phyloP scores from a whole-genome alignment of 2,113 vertebrate genomes.

The Lampris incognitus region DNA sequence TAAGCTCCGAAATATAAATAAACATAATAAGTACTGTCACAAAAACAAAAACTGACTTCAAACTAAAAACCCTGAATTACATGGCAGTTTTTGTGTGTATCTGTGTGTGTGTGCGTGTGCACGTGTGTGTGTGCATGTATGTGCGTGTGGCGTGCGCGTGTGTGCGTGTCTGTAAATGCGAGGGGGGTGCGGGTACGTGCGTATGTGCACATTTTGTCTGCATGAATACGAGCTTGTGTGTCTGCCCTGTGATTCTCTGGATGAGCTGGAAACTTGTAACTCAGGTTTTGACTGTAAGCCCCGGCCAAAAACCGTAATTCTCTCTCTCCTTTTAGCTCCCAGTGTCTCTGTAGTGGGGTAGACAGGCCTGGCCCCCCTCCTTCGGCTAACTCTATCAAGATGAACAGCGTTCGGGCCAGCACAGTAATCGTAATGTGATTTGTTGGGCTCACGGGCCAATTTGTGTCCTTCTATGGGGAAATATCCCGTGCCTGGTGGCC shows the following conservation, averaged over 20 bases:
- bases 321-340: constrained; percentile 56
- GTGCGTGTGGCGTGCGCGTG: no score
- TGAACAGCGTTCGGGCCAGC: constrained; percentile 62
- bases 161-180: no score
- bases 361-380: constrained; percentile 43
- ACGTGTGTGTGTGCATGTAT: constrained; percentile 21
- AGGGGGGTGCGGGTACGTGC: no score
- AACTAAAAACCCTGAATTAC: constrained; percentile 72
- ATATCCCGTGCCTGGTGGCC: constrained; percentile 58
- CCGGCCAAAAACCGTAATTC: constrained; percentile 58
- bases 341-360: constrained; percentile 24
- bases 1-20: constrained; percentile 80
- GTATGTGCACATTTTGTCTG: constrained; percentile 11
- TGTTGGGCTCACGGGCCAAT: constrained; percentile 71
- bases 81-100: constrained; percentile 42
- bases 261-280: constrained; percentile 72
- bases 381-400: constrained; percentile 72
- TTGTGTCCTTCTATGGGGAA: constrained; percentile 62
- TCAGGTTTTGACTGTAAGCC: constrained; percentile 58
- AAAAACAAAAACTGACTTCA: constrained; percentile 65
- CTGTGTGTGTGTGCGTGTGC: constrained; percentile 25
- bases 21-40: constrained; percentile 83
- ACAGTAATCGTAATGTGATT: constrained; percentile 77
- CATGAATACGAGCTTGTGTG: not conserved
- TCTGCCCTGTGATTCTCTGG: constrained; percentile 66